Base-by-base conservation (phyloP, 2,888 invertebrate species). In the Itoplectis maculator region DNA sequence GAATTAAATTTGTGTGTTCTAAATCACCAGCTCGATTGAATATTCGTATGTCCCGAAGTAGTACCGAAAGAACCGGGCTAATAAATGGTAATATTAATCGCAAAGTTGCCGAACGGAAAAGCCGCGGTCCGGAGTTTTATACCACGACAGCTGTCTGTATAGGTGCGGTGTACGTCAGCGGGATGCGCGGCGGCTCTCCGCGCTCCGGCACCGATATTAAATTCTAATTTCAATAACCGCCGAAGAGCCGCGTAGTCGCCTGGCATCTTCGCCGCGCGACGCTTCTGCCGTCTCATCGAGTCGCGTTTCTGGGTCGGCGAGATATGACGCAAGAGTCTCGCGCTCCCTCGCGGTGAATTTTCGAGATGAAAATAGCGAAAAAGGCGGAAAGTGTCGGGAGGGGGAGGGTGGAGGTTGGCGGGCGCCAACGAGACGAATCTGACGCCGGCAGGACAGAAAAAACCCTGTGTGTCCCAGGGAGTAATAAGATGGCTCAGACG, bases 211-310 rank as follows among this genome's bases (percentile, higher is more conserved):
- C 63, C 65, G 81, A 82, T 82, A 82, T 82, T 82, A 82, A 82
- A 82, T 82, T 82, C 69, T 82, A 82, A 82, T 82, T 82, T 78
- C 81, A 78, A 78, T 78, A 78, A 74, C 37, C 69, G 56, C 29
- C 66, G 66, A 68, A 47, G 20, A 37, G 45, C 47, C 20, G 42
- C 45, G 63, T 73, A 23, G 70, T 9, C 29, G 29, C 37, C 18
- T 69, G 29, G 65, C 37, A 75, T 47, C 75, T 61, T 40, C 56
- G 70, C 18, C 66, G 75, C 23, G 18, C n/a, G n/a, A 6, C 15
- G 56, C 18, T 29, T 68, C 68, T 54, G 37, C 23, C 23, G 8
- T 13, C 65, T 5, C 29, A 5, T 5, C 29, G 51, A 54, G 45
- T 29, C 63, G n/a, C n/a, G 29, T 74, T 65, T 63, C 65, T 65